Conservation (phyloP, 2,113 vertebrate species). For the Neofelis nebulosa region DNA sequence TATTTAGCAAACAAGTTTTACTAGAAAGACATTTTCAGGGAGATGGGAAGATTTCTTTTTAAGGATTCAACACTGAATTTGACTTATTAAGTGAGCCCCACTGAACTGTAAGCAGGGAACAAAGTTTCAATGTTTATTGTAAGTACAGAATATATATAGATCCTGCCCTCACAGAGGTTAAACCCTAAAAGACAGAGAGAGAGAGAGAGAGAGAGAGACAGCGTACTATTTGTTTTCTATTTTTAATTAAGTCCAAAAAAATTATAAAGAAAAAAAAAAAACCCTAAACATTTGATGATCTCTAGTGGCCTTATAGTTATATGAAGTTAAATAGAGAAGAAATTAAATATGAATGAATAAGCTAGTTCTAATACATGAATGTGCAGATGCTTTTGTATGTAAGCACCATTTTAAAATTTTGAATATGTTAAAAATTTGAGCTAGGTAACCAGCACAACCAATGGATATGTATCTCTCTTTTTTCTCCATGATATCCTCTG, state of each 20-base stretch:
- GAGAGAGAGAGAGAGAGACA: background rate
- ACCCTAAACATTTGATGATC: background rate
- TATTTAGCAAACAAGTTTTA: slow-evolving; percentile 72
- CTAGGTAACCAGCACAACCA: background rate
- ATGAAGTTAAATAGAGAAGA: slow-evolving; percentile 34
- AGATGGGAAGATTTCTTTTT: slow-evolving; percentile 60
- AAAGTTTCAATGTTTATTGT: slow-evolving; percentile 61
- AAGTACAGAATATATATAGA: background rate
- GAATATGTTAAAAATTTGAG: background rate
- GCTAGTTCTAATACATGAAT: background rate
- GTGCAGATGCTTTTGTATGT: background rate
- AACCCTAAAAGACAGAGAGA: background rate
- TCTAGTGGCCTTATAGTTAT: background rate
- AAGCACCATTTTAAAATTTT: slow-evolving; percentile 3
- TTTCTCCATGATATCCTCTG: background rate
- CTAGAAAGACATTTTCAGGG: slow-evolving; percentile 57
- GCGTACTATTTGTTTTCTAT: background rate
- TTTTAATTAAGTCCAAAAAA: slow-evolving; percentile 33
- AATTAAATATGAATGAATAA: slow-evolving; percentile 12
- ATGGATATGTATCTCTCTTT: background rate
- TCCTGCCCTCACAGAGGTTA: background rate
- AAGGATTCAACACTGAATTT: slow-evolving; percentile 60
- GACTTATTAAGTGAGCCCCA: background rate
- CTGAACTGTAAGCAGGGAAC: slow-evolving; percentile 10
- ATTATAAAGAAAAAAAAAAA: background rate